Evolutionary conservation across 1,140 invertebrate species (phyloP).

Genomic region (Ips nitidus): DNA sequence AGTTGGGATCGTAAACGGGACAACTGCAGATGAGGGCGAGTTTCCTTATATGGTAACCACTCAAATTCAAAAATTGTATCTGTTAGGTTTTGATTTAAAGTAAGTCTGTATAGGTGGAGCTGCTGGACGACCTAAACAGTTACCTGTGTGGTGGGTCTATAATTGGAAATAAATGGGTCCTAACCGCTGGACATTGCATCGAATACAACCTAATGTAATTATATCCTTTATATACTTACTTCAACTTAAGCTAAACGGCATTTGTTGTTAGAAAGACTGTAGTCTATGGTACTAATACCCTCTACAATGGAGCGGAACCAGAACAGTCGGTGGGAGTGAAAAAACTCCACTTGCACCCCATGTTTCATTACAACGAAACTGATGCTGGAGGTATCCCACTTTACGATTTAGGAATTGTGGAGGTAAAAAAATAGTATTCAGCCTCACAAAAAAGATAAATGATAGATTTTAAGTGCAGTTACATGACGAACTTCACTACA

Average conservation of each 20-base stretch:
- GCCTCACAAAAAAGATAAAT: no score
- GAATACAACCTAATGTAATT: background rate
- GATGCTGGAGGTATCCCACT: background rate
- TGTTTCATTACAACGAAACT: background rate
- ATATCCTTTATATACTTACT: no score
- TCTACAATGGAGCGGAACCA: background rate
- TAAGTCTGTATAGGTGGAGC: background rate
- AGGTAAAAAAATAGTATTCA: background rate
- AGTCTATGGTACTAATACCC: background rate
- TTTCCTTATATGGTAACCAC: background rate
- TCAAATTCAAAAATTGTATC: background rate
- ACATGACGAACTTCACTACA: background rate
- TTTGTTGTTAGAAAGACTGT: background rate
- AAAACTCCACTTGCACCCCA: background rate
- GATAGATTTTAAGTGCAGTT: no score
- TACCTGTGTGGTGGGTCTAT: conserved; percentile 5
- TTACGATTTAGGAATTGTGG: background rate
- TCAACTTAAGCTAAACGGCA: no score
- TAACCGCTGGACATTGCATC: conserved; percentile 7
- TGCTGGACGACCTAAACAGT: background rate
- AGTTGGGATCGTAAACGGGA: background rate
- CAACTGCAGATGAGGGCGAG: background rate
- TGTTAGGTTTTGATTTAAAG: background rate
- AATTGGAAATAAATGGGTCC: conserved; percentile 1
- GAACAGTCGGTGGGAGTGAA: background rate